Evolutionary conservation across 1,140 invertebrate species (phyloP), one percentile per base, ranked within the genome.

Genomic region (Anagrus nilaparvatae): DNA sequence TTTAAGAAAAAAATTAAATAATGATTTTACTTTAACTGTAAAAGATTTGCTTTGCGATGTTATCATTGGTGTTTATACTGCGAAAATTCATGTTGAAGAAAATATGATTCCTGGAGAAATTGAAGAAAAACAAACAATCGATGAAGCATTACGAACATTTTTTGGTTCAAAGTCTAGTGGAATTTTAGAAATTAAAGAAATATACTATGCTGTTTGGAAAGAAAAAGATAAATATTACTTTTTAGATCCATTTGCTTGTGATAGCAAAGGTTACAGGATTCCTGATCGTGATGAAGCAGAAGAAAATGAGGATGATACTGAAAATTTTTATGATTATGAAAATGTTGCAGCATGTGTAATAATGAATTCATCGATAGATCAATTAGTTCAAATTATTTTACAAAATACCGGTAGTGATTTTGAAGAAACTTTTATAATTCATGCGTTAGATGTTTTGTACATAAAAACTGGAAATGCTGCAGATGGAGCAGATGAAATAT

Each of bases 191-290:
- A 46, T 65, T 0, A 63, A 64, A 7, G 60, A 59, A 4, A 43
- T 34, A 1, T 65, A 51, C 29, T 67, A 63, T 20, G 57, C 63
- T 1, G 49, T 69, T 13, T 69, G 66, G 66, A 63, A 54, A 19
- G 54, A 60, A 12, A 48, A 51, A 5, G 41, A 54, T 0, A 63
- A 56, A 9, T 69, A 56, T 14, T 67, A 64, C 9, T 57, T 60
- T 18, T 40, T 67, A 4, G 63, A 69, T 44, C 63, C 63, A 1
- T 63, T 61, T 18, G 55, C 55, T 0, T 69, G 65, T 27, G 59
- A 69, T 27, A 33, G 47, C 0, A 53, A 59, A 9, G 66, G 65
- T 0, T 62, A 60, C 18, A 44, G 63, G 5, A 37, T 62, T 1
- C 40, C 17, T 0, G 50, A 58, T 21, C 25, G 39, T 6, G 43